These are phyloP conservation scores for Cettia cetti DNA, from an alignment of 2,113 vertebrate genomes.

Conservation along the genomic window DNA sequence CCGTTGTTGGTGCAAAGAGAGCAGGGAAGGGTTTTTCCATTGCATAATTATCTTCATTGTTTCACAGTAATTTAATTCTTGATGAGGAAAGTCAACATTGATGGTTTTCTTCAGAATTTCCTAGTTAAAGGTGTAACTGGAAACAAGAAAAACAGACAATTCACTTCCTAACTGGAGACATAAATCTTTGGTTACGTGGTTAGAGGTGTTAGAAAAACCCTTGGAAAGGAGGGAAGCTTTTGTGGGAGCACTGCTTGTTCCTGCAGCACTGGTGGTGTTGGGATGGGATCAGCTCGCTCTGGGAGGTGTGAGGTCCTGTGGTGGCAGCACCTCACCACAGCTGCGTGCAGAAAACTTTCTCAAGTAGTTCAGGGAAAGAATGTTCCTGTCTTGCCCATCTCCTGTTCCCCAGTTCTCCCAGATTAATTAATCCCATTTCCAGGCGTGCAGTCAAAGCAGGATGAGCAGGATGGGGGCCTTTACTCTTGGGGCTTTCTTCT, in stretches of 20 bases:
- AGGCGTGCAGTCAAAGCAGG: fast-evolving
- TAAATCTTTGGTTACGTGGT: slow-evolving; percentile 13
- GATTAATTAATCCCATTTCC: not conserved
- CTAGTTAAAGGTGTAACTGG: not conserved
- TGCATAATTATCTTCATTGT: not conserved
- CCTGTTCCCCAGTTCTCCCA: not conserved
- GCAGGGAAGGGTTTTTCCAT: not conserved
- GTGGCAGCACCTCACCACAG: not conserved
- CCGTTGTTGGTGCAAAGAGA: not conserved
- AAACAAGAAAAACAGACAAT: not conserved
- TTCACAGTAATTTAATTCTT: not conserved
- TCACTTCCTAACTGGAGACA: not conserved
- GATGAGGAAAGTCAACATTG: not conserved
- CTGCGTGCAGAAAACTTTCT: not conserved
- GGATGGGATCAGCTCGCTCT: not conserved
- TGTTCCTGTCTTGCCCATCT: not conserved
- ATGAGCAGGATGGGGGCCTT: not conserved
- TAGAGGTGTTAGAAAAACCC: not conserved
- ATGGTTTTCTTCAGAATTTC: not conserved
- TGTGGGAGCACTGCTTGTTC: not conserved
- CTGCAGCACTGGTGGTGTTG: not conserved
- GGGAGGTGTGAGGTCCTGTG: not conserved
- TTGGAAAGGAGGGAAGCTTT: not conserved
- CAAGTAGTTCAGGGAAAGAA: not conserved
- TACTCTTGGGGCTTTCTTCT: not conserved